Base-by-base conservation (phyloP, 30 jellyfish, hydroid and myxozoan species). In the Mastigias papua region DNA sequence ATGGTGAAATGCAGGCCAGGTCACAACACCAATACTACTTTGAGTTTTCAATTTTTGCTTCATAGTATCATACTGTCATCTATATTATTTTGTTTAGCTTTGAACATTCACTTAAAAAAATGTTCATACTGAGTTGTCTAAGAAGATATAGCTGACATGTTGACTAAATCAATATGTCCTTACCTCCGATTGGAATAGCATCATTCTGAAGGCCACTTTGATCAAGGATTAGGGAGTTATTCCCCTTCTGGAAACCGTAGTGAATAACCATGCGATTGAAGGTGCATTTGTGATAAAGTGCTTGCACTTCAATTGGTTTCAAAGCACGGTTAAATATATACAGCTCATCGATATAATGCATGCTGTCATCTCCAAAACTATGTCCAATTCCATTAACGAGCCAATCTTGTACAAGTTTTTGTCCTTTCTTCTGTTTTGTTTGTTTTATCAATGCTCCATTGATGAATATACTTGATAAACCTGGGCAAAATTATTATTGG, bases 161-260 rank as follows among this genome's bases (percentile, higher is more conserved):
- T 3, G 25, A 3, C 27, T 11, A 19, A 54, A 54, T 54, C 9
- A 21, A 19, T 19, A 3, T 2, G 17, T 54, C 67, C 93, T 80
- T 68, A 95, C 99, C 99, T 48, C 89, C 97, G n/a, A 86, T 76
- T 23, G 91, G 84, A 30, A 95, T 90, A 1, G 97, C 99, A 78
- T 95, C 92, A 69, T 95, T 95, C 67, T 95, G 97, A 22, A 95
- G 89, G 3, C 99, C 99, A 78, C 98, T 90, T 68, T 95, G 99
- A 71, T 95, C 99, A 30, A 78, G 25, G 16, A 95, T 86, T 23
- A 76, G 64, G 21, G 99, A 73, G 32, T 90, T 85, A 63, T 95
- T 95, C 66, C 97, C 97, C 81, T 90, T 95, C 75, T 95, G 99
- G 57, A 95, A 95, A 21, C 99, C 99, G 78, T 87, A 95, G 67